Evolutionary conservation across 2,113 vertebrate species (phyloP).

Genomic region (Echinops telfairi): DNA sequence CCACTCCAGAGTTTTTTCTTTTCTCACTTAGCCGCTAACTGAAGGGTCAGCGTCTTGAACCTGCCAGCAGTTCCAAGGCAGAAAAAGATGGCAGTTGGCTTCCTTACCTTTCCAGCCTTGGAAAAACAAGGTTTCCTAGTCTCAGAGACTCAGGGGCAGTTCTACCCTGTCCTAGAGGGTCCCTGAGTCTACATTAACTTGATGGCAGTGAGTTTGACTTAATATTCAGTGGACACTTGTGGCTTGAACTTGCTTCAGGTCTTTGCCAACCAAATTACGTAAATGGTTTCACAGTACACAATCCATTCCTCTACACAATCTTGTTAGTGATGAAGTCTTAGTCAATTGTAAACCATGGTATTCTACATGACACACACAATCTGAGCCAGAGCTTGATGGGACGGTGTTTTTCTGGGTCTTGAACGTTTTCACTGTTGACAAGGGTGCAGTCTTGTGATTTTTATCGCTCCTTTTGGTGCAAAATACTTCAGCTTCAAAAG

Average conservation of each 20-base stretch:
- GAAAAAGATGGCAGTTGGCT: too few relatives aligned
- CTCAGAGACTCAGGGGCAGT: too few relatives aligned
- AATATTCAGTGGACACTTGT: neutral
- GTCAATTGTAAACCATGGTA: neutral
- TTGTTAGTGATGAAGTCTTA: neutral
- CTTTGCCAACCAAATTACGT: neutral
- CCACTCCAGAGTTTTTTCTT: neutral
- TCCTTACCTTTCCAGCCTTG: too few relatives aligned
- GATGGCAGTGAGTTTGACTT: too few relatives aligned
- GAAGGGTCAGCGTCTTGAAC: too few relatives aligned
- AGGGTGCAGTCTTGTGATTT: neutral
- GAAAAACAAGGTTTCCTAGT: too few relatives aligned
- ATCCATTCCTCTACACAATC: neutral
- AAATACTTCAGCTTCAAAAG: neutral
- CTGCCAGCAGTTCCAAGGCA: too few relatives aligned
- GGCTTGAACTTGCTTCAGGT: neutral
- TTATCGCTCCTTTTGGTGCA: neutral
- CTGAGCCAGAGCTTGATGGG: neutral
- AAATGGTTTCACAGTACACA: slow-evolving; percentile 14
- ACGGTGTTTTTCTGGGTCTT: neutral
- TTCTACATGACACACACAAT: neutral
- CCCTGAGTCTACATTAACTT: too few relatives aligned
- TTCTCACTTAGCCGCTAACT: too few relatives aligned
- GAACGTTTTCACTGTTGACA: neutral
- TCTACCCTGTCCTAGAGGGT: too few relatives aligned